Evolutionary conservation across 2,113 vertebrate genomes (phyloP).

Genomic region (Candoia aspera): DNA sequence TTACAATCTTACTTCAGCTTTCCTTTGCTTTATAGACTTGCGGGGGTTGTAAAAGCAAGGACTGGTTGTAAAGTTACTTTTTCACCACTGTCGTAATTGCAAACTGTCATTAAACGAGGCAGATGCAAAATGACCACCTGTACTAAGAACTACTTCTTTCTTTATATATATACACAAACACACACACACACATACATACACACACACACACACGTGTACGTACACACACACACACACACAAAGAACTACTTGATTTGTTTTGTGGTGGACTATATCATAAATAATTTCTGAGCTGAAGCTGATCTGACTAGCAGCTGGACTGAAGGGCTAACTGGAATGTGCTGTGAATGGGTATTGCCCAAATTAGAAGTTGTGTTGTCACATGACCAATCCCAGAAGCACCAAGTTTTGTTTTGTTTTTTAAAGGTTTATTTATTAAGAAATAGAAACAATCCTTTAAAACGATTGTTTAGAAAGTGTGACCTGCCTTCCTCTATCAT

Average conservation of each 20-base stretch:
- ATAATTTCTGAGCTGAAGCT: not conserved
- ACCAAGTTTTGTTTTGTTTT: not conserved
- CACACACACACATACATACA: too few relatives aligned
- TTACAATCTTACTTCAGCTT: not conserved
- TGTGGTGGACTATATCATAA: not conserved
- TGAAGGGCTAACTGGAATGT: not conserved
- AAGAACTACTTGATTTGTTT: not conserved
- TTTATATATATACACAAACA: too few relatives aligned
- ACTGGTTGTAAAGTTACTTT: not conserved
- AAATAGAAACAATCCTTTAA: not conserved
- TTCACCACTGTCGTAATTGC: not conserved
- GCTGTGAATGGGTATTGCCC: not conserved
- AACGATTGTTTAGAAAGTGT: not conserved
- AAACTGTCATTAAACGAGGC: not conserved
- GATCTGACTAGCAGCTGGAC: not conserved
- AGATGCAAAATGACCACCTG: not conserved
- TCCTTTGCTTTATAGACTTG: not conserved
- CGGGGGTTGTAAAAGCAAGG: not conserved
- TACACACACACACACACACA: too few relatives aligned
- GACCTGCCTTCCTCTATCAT: not conserved
- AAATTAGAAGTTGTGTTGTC: not conserved
- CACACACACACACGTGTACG: too few relatives aligned
- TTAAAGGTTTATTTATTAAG: not conserved
- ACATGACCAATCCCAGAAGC: not conserved
- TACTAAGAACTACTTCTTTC: not conserved